These are phyloP conservation scores for Lamproptera curius DNA, from an alignment of 2,888 invertebrate species.

Conservation along the genomic window DNA sequence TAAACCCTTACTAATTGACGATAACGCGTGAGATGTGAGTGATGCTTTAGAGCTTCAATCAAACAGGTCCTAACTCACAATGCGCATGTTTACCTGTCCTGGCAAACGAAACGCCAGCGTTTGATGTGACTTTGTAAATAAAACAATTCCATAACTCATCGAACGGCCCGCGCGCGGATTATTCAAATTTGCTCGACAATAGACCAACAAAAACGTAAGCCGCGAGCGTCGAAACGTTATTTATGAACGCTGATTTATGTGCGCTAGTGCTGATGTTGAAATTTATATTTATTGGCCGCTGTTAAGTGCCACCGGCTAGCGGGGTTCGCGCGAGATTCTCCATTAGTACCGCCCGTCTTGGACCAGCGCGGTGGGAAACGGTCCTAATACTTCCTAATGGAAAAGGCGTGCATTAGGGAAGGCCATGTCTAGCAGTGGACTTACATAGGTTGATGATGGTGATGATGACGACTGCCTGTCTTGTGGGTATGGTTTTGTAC, in stretches of 20 bases:
- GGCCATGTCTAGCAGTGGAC: too few species aligned
- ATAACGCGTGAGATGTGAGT: too few species aligned
- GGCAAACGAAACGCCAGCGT: slow-evolving; percentile 6
- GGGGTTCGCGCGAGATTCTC: slow-evolving; percentile 27
- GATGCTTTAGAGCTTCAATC: too few species aligned
- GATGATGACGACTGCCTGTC: too few species aligned
- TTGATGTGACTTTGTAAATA: slow-evolving; percentile 12
- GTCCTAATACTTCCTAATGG: background rate
- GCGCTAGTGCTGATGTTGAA: slow-evolving; percentile 33
- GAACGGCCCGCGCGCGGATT: slow-evolving; percentile 14
- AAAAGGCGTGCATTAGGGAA: too few species aligned
- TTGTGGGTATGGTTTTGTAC: too few species aligned
- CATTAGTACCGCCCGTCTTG: background rate
- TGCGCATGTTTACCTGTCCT: too few species aligned
- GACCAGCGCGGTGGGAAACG: slow-evolving; percentile 7
- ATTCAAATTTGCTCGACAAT: slow-evolving; percentile 22
- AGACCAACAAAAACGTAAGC: slow-evolving; percentile 22
- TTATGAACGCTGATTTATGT: slow-evolving; percentile 27
- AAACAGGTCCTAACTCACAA: too few species aligned
- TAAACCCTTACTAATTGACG: too few species aligned
- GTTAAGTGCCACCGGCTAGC: slow-evolving; percentile 31
- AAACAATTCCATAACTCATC: slow-evolving; percentile 22
- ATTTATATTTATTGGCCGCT: slow-evolving; percentile 38
- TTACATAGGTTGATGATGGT: too few species aligned
- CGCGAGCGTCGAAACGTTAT: slow-evolving; percentile 22